Conservation (phyloP, 2,113 vertebrate genomes). For the Ptychochromis oligacanthus region DNA sequence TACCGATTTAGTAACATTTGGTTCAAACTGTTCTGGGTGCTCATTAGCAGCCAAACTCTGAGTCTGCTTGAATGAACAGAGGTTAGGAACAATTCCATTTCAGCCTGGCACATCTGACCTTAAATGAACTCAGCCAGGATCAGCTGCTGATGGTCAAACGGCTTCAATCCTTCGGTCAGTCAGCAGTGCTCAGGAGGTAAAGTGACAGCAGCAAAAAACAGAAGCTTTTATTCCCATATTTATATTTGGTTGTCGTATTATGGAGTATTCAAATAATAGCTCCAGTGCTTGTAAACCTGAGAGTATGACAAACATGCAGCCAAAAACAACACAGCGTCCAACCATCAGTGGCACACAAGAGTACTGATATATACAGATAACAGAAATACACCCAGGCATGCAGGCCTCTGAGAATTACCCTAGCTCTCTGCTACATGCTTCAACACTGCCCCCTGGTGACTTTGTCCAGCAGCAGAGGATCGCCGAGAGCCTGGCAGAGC, state of each 20-base stretch:
- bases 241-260: not conserved
- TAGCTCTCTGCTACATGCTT: not conserved
- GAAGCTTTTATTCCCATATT: not conserved
- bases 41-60: not conserved
- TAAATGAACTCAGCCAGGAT: not conserved
- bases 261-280: constrained; percentile 8
- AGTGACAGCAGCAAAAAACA: not conserved
- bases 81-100: not conserved
- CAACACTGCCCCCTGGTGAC: constrained; percentile 36
- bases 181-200: not conserved
- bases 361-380: not conserved
- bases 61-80: not conserved
- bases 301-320: not conserved
- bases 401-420: not conserved
- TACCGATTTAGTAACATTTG: not conserved
- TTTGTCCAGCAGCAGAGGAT: not conserved
- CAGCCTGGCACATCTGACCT: not conserved
- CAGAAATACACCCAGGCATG: not conserved
- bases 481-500: not conserved
- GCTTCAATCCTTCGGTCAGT: not conserved
- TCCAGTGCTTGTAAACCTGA: not conserved
- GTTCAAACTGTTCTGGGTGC: not conserved
- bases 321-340: not conserved
- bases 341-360: not conserved
- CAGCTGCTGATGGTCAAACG: not conserved